phyloP scores from a whole-genome alignment of 1,140 invertebrate genomes.

The Drosophila bocki region DNA sequence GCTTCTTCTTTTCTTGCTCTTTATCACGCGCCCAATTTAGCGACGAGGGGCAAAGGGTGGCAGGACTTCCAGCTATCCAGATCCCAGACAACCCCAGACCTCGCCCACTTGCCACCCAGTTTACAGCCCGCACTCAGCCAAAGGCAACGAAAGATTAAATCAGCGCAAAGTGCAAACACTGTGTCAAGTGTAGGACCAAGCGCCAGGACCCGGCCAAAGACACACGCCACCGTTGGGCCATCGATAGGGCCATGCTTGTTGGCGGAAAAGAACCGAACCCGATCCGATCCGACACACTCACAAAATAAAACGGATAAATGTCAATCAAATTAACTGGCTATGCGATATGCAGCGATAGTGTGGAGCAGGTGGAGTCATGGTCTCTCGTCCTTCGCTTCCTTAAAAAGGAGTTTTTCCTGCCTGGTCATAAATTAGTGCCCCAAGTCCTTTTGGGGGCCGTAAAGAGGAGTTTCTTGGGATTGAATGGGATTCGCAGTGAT shows the following conservation, averaged over 20 bases:
- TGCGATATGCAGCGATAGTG: conserved; percentile 67
- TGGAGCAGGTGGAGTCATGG: conserved; percentile 12
- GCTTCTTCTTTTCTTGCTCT: conserved; percentile 55
- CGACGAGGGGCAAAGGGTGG: conserved; percentile 20
- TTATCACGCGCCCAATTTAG: conserved; percentile 73
- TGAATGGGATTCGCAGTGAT: conserved; percentile 18
- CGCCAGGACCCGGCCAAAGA: conserved; percentile 32
- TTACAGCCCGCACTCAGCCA: conserved; percentile 39
- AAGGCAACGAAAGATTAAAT: conserved; percentile 74
- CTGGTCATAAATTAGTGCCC: conserved; percentile 29
- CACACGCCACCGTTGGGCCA: conserved; percentile 49
- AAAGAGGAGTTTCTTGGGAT: conserved; percentile 6
- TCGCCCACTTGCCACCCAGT: conserved; percentile 13
- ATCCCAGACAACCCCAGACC: conserved; percentile 32
- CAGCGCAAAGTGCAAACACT: conserved; percentile 79
- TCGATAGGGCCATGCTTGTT: conserved; percentile 47
- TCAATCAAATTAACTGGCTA: conserved; percentile 76
- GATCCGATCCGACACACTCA: conserved; percentile 8
- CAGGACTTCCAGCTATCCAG: conserved; percentile 18
- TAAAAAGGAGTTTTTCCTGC: not conserved
- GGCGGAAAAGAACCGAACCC: not conserved
- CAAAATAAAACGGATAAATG: conserved; percentile 71
- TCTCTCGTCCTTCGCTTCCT: not conserved
- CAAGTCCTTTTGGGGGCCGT: conserved; percentile 3
- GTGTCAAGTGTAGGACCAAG: conserved; percentile 72